phyloP scores from a whole-genome alignment of 2,113 vertebrate species.

The Microcebus lehilahytsara region DNA sequence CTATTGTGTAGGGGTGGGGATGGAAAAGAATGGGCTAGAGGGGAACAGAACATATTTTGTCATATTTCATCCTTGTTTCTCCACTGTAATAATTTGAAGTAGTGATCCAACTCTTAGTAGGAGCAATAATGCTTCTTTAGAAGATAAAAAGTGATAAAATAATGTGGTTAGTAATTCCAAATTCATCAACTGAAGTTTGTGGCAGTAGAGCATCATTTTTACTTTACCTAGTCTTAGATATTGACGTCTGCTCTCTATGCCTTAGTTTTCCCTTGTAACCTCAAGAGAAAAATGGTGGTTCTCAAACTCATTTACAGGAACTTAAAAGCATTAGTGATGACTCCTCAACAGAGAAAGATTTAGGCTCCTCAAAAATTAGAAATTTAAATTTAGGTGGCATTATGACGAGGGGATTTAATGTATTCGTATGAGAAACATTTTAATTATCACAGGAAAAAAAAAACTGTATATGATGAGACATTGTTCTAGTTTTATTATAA shows the following conservation, averaged over 20 bases:
- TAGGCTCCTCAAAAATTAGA: background rate
- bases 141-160: background rate
- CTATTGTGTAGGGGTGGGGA: fast-evolving
- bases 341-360: background rate
- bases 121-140: background rate
- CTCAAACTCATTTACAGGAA: background rate
- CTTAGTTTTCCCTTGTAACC: background rate
- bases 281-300: background rate
- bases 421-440: background rate
- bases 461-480: background rate
- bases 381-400: background rate
- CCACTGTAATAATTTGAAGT: background rate
- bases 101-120: no score
- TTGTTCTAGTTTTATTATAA: background rate
- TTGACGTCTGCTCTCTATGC: background rate
- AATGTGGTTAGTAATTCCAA: background rate
- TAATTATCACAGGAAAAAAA: background rate
- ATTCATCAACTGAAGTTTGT: background rate
- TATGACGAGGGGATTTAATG: background rate
- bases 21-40: background rate
- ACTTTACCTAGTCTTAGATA: background rate
- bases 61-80: background rate
- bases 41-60: background rate
- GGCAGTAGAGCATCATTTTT: background rate
- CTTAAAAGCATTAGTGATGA: background rate